Percentiles rank a stretch among this genome's conserved stretches.
These are phyloP conservation scores for Lepisosteus osseus DNA, from an alignment of 2,113 vertebrate species.

Conservation along the genomic window DNA sequence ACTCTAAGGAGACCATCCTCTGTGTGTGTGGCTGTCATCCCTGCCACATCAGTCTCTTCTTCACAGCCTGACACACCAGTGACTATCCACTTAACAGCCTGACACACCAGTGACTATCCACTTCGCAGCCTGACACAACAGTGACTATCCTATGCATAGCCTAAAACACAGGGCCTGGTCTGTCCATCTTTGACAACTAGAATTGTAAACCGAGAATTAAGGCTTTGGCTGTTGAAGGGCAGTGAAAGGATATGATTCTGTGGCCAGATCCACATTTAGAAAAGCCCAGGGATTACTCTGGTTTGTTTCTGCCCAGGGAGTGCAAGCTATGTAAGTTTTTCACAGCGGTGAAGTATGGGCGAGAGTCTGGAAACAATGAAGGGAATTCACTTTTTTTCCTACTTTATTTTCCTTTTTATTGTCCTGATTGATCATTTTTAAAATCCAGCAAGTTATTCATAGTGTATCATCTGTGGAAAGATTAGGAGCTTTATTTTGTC, in stretches of 20 bases:
- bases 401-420: too few species aligned
- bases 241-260: not conserved
- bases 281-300: too few species aligned
- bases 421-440: too few species aligned
- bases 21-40: not conserved
- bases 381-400: too few species aligned
- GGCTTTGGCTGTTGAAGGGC: not conserved
- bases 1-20: conserved; percentile 14
- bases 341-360: too few species aligned
- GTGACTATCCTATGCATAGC: not conserved
- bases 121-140: not conserved
- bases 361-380: too few species aligned
- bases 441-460: too few species aligned
- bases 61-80: not conserved
- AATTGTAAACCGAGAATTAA: not conserved
- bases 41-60: conserved; percentile 5
- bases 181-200: not conserved
- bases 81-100: not conserved
- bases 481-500: too few species aligned
- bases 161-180: not conserved
- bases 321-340: too few species aligned
- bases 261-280: too few species aligned
- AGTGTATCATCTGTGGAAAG: too few species aligned
- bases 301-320: too few species aligned
- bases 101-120: not conserved